Evolutionary conservation across 2,888 invertebrate species (phyloP).

Genomic region (Belgica antarctica): DNA sequence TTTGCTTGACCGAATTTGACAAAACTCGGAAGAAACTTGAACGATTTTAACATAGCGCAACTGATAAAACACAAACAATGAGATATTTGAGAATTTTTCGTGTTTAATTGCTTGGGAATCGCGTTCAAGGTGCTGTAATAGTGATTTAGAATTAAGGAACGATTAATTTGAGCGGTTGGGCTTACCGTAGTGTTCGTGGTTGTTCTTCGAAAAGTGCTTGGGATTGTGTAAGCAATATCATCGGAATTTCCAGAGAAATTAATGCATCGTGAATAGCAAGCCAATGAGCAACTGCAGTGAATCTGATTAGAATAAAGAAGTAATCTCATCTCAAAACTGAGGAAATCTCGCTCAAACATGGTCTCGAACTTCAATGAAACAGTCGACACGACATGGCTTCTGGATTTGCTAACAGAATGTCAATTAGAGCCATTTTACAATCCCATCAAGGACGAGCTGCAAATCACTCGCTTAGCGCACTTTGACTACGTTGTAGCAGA

Average conservation of each 20-base stretch:
- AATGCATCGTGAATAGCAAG: background rate
- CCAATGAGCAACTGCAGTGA: background rate
- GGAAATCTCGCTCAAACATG: slow-evolving; percentile 16
- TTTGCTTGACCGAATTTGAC: no score
- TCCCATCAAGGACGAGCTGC: slow-evolving; percentile 86
- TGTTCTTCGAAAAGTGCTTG: no score
- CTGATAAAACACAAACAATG: no score
- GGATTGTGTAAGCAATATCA: background rate
- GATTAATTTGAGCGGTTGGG: no score
- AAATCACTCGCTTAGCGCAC: slow-evolving; percentile 89
- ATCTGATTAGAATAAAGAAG: slow-evolving; percentile 10
- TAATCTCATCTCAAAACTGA: no score
- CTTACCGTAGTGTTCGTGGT: no score
- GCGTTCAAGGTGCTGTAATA: no score
- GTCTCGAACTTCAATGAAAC: slow-evolving; percentile 50
- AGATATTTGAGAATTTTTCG: no score
- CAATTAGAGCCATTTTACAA: slow-evolving; percentile 89
- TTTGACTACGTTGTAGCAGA: slow-evolving; percentile 96
- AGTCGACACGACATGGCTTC: slow-evolving; percentile 71
- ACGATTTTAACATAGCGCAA: no score
- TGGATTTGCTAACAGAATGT: slow-evolving; percentile 81
- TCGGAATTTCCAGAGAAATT: slow-evolving; percentile 2
- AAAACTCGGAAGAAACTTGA: no score
- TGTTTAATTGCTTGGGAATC: no score
- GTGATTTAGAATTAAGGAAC: no score